Base-by-base conservation (phyloP, 2,888 invertebrate species). In the Opisthograptis luteolata region DNA sequence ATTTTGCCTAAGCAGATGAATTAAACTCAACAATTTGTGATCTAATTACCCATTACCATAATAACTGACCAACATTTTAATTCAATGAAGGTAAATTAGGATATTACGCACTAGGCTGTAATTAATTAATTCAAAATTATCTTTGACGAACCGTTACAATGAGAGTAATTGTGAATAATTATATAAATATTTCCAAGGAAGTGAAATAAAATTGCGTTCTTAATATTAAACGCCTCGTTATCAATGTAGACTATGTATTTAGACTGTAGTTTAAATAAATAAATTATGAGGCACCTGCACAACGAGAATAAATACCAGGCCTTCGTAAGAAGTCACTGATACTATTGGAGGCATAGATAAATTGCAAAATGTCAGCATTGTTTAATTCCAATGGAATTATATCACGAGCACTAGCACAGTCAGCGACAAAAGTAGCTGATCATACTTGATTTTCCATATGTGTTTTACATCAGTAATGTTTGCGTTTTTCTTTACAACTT, bases 391-490 rank as follows among this genome's bases (percentile, higher is more conserved):
- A 53, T 54, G 40, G 51, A 60, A 55, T 55, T 43, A 24, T 56
- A 64, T 64, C 67, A 68, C 62, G 69, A 70, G 28, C 40, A 15
- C 39, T n/a, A n/a, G n/a, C n/a, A n/a, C n/a, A n/a, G n/a, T n/a
- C n/a, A n/a, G n/a, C n/a, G n/a, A n/a, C n/a, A n/a, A n/a, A n/a
- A n/a, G n/a, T n/a, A n/a, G n/a, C n/a, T n/a, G n/a, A n/a, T n/a
- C n/a, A n/a, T n/a, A n/a, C n/a, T n/a, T n/a, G n/a, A n/a, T n/a
- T n/a, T n/a, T n/a, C n/a, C n/a, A n/a, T n/a, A n/a, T n/a, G n/a
- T n/a, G n/a, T n/a, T n/a, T n/a, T n/a, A n/a, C n/a, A n/a, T n/a
- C n/a, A n/a, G n/a, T n/a, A n/a, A n/a, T n/a, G n/a, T n/a, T n/a
- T n/a, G n/a, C n/a, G n/a, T n/a, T n/a, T n/a, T n/a, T n/a, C n/a